phyloP scores from a whole-genome alignment of 1,140 invertebrate genomes.

The Eriosoma lanigerum region DNA sequence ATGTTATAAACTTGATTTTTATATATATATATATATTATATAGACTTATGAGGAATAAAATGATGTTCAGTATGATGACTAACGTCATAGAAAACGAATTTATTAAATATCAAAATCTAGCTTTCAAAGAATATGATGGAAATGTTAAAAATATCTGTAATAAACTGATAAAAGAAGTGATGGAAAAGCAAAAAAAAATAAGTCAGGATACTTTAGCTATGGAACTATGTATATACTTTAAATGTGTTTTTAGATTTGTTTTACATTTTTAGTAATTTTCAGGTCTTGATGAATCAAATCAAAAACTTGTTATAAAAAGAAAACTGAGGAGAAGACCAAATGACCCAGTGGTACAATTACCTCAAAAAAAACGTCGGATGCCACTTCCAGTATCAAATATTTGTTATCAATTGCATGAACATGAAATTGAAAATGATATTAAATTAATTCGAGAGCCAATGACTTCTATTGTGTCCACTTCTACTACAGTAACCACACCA shows the following conservation, averaged over 20 bases:
- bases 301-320: slow-evolving; percentile 72
- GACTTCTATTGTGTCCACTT: slow-evolving; percentile 61
- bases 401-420: slow-evolving; percentile 83
- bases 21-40: slow-evolving; percentile 19
- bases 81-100: slow-evolving; percentile 84
- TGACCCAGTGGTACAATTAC: slow-evolving; percentile 81
- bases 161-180: slow-evolving; percentile 85
- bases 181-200: slow-evolving; percentile 83
- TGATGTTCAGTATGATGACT: slow-evolving; percentile 81
- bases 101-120: slow-evolving; percentile 80
- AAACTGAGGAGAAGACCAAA: slow-evolving; percentile 89
- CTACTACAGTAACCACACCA: background rate
- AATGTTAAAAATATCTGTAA: slow-evolving; percentile 90
- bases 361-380: slow-evolving; percentile 76
- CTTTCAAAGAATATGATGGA: slow-evolving; percentile 90
- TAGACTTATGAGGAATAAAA: slow-evolving; percentile 75
- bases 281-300: slow-evolving; percentile 60
- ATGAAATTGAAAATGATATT: slow-evolving; percentile 85
- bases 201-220: slow-evolving; percentile 83
- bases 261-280: slow-evolving; percentile 57
- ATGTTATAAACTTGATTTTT: too few relatives aligned
- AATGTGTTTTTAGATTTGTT: slow-evolving; percentile 64
- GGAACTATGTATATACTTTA: slow-evolving; percentile 73
- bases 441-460: slow-evolving; percentile 71
- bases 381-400: slow-evolving; percentile 75